These are phyloP conservation scores for Tetrax tetrax DNA, from an alignment of 2,113 vertebrate genomes.

Conservation along the genomic window DNA sequence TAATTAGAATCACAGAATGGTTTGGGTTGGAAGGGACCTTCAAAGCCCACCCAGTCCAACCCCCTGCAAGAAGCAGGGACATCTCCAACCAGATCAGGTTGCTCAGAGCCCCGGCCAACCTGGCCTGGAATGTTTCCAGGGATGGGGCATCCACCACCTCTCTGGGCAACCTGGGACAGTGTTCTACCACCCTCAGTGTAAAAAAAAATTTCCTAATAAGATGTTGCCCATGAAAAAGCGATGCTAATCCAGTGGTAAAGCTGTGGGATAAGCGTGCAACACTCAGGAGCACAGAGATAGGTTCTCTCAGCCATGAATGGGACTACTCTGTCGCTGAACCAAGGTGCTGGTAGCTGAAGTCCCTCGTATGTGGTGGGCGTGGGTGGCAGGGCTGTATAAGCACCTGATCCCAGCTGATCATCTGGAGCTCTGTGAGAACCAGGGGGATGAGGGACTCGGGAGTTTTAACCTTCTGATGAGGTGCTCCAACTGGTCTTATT, in stretches of 20 bases:
- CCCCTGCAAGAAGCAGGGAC: too few relatives aligned
- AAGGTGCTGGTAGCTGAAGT: background rate
- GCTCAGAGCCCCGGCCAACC: too few relatives aligned
- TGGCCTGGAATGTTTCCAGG: too few relatives aligned
- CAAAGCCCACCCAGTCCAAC: too few relatives aligned
- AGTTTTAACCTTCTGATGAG: background rate
- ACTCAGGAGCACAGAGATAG: background rate
- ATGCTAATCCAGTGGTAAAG: background rate
- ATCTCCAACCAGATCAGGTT: too few relatives aligned
- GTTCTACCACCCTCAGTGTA: too few relatives aligned
- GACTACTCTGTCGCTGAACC: background rate
- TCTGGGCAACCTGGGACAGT: too few relatives aligned
- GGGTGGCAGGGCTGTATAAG: background rate
- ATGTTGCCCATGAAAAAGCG: background rate
- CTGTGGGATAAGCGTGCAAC: background rate
- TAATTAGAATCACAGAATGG: too few relatives aligned
- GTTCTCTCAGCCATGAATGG: background rate
- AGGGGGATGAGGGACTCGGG: background rate
- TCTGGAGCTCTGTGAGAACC: background rate
- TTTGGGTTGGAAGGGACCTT: too few relatives aligned
- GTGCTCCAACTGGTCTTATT: background rate
- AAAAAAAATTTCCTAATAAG: background rate
- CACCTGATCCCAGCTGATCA: background rate
- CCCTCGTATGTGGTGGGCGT: rapidly evolving
- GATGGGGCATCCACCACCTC: too few relatives aligned